Base-by-base conservation (phyloP, 1,140 invertebrate genomes). In the Lepidurus packardi region DNA sequence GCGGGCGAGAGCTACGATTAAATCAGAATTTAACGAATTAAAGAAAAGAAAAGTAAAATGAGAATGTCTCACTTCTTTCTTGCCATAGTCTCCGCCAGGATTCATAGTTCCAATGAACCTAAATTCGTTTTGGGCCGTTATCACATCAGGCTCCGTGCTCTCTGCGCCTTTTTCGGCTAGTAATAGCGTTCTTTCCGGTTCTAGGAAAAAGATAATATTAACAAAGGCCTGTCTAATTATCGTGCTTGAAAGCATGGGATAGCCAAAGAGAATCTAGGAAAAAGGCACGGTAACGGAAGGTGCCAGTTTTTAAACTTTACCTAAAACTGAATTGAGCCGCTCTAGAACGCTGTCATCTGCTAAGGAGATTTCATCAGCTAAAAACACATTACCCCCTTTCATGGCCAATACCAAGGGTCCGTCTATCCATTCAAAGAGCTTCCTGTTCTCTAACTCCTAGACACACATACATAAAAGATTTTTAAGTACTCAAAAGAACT, bases 101-200 rank as follows among this genome's bases (percentile, higher is more conserved):
- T 99, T 99, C 98, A 99, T 99, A 0, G 98, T 99, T 8, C 95
- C 95, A 78, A 99, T 90, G 82, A 99, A 94, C 80, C 94, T 90
- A 84, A 99, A 99, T 11, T 90, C 88, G 13, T 90, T 82, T 79
- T 90, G 82, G 0, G 98, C 97, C 43, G 87, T 86, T 45, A 95
- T 89, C 1, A 92, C 84, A 44, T 87, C 83, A 77, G 79, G 81
- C 65, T 80, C 81, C 6, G 90, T 86, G 21, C 85, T 83, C 10
- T 85, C 81, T 45, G 82, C 82, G 25, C 92, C 92, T 84, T 96
- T 96, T 86, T 99, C 97, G 16, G 96, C 92, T 43, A 99, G 85
- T 7, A 99, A 85, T 8, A 99, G 85, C 75, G 90, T 95, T 74
- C 96, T 88, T 85, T 98, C 96, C 0, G 95, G 92, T 87, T 99